Conservation (phyloP, 2,113 vertebrate genomes). For the Diadophis punctatus region DNA sequence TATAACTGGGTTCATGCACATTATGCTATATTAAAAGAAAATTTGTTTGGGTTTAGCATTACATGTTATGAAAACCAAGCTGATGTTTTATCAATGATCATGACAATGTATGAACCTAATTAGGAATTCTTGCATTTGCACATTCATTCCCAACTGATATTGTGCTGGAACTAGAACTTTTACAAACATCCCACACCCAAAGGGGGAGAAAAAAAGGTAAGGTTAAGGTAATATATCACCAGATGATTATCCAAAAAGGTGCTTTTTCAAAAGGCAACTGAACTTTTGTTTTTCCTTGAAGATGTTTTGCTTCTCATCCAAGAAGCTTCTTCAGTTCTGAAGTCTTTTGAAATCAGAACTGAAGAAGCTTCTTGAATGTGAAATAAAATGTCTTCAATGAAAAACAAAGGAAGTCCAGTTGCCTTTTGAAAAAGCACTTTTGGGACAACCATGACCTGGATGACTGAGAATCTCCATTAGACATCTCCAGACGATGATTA, state of each 20-base stretch:
- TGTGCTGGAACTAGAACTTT: neutral
- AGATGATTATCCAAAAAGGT: neutral
- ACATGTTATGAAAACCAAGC: neutral
- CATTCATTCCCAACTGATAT: neutral
- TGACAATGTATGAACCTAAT: neutral
- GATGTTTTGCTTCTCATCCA: neutral
- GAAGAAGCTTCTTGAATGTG: too few species aligned
- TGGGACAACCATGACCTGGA: neutral
- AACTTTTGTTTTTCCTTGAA: neutral
- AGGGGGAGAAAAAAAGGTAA: rapidly evolving
- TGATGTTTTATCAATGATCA: neutral
- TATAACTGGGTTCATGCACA: neutral
- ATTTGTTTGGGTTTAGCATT: neutral
- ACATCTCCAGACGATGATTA: neutral
- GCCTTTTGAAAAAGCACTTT: neutral
- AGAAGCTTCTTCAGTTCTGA: neutral
- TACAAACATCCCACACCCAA: neutral
- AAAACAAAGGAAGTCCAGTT: too few species aligned
- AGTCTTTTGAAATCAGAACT: neutral
- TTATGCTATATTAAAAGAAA: neutral
- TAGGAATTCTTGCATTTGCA: neutral
- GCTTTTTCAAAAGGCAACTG: neutral
- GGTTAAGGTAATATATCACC: neutral
- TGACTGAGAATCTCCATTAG: neutral
- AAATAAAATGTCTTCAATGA: too few species aligned